Evolutionary conservation across 1,140 invertebrate species (phyloP), one percentile per base, ranked within the genome.

Genomic region (Trichogramma pretiosum): DNA sequence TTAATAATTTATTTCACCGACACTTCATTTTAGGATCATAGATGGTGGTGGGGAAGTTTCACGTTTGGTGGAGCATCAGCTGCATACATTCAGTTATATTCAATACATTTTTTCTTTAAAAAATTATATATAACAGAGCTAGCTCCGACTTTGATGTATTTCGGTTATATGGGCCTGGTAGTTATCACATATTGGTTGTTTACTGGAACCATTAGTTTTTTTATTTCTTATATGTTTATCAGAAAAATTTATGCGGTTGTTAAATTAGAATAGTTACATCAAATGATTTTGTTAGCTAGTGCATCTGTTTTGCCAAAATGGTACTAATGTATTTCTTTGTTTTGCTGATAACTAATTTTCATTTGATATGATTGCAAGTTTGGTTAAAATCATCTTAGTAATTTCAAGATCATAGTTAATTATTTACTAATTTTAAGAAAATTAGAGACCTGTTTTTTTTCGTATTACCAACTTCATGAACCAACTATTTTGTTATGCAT

Each of bases 21-120:
- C 49, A 26, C 43, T 44, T 34, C 48, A 53, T 52, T 50, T n/a
- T n/a, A n/a, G n/a, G n/a, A n/a, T n/a, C n/a, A n/a, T n/a, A n/a
- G n/a, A n/a, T n/a, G n/a, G n/a, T 98, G 94, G 93, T 98, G 94
- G 95, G 78, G 92, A 60, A 94, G 90, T 59, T 92, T 98, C 57
- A 80, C 95, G 38, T 86, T 96, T 0, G 95, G 92, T 28, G 93
- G 94, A 41, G 93, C 93, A 26, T 96, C 93, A 43, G 91, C 93
- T 39, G 76, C 95, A 11, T 98, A 97, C 67, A 88, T 98, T 36
- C 79, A 97, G 58, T 83, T 84, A 13, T 98, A 98, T 69, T 93
- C 93, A 24, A 77, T 98, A 57, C 98, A 95, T 70, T 98, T 98
- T 66, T 98, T 96, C 64, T 90, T 97, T 68, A 94, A 90, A 5